Conservation (phyloP, 1,140 invertebrate genomes). For the Gonatopus flavifemur region DNA sequence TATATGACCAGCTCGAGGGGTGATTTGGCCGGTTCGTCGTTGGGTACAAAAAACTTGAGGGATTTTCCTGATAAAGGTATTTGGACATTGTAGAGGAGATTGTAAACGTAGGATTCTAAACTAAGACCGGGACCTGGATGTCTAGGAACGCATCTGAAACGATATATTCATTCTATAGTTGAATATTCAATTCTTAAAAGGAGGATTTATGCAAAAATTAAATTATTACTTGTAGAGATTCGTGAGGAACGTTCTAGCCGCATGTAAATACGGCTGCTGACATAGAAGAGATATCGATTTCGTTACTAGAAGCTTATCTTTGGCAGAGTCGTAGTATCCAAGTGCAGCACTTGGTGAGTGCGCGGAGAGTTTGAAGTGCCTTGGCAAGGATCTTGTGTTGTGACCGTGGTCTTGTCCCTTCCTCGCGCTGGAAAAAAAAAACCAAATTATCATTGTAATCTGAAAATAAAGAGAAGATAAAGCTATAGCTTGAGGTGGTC, state of each 20-base stretch:
- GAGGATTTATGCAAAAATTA: too few species aligned
- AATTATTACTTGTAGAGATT: constrained; percentile 78
- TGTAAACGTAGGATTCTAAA: constrained; percentile 93
- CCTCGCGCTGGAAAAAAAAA: constrained; percentile 61
- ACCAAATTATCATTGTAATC: too few species aligned
- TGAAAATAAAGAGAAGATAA: too few species aligned
- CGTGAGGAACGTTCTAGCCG: constrained; percentile 80
- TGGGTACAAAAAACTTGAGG: constrained; percentile 78
- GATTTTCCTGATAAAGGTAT: constrained; percentile 85
- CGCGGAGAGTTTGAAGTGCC: constrained; percentile 84
- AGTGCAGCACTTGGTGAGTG: constrained; percentile 72
- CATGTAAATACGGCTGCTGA: constrained; percentile 86
- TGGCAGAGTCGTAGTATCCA: constrained; percentile 89
- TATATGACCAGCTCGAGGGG: constrained; percentile 71
- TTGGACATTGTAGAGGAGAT: constrained; percentile 91
- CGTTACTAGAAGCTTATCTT: constrained; percentile 91
- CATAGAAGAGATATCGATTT: constrained; percentile 93
- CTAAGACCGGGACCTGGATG: constrained; percentile 72
- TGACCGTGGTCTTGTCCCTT: constrained; percentile 62
- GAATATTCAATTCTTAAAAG: not conserved
- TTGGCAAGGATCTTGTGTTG: constrained; percentile 76
- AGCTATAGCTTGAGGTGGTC: too few species aligned
- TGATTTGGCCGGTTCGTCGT: constrained; percentile 70
- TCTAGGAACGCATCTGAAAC: constrained; percentile 71
- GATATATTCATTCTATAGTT: not conserved